These are phyloP conservation scores for Apodemia hepburni DNA, from an alignment of 2,888 invertebrate genomes.

Conservation along the genomic window DNA sequence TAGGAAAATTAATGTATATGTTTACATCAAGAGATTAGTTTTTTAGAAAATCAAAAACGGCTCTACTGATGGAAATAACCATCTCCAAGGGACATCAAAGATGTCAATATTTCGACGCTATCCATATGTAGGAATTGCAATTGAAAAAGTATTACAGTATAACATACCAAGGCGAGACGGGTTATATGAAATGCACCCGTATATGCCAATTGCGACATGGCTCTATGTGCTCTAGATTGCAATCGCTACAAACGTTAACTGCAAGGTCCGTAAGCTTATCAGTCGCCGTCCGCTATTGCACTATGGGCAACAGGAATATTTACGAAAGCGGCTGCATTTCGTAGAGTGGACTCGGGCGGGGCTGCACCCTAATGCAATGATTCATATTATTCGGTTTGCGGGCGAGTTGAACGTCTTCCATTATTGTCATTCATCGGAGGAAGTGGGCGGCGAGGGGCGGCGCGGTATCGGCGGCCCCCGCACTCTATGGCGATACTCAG, in stretches of 20 bases:
- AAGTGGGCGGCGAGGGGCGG: constrained; percentile 76
- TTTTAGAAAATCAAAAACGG: too few species aligned
- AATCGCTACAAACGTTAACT: constrained; percentile 31
- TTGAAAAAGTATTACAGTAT: not conserved
- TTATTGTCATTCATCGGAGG: constrained; percentile 80
- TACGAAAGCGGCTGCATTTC: constrained; percentile 49
- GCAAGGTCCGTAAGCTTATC: constrained; percentile 38
- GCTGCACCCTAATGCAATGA: constrained; percentile 80
- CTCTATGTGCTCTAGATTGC: constrained; percentile 30
- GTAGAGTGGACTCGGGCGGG: constrained; percentile 69
- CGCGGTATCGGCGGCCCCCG: constrained; percentile 68
- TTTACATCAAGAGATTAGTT: too few species aligned
- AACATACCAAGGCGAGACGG: not conserved
- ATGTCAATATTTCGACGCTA: too few species aligned
- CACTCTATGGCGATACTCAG: constrained; percentile 66
- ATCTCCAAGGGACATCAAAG: too few species aligned
- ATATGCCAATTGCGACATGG: constrained; percentile 28
- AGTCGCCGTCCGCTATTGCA: constrained; percentile 33
- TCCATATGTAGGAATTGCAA: not conserved
- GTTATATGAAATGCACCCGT: constrained; percentile 2
- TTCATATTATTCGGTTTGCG: constrained; percentile 79
- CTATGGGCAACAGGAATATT: constrained; percentile 56
- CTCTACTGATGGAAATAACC: too few species aligned
- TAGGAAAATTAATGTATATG: too few species aligned
- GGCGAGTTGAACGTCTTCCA: constrained; percentile 80